Conservation (phyloP, 2,113 vertebrate genomes). For the Agelaius tricolor region DNA sequence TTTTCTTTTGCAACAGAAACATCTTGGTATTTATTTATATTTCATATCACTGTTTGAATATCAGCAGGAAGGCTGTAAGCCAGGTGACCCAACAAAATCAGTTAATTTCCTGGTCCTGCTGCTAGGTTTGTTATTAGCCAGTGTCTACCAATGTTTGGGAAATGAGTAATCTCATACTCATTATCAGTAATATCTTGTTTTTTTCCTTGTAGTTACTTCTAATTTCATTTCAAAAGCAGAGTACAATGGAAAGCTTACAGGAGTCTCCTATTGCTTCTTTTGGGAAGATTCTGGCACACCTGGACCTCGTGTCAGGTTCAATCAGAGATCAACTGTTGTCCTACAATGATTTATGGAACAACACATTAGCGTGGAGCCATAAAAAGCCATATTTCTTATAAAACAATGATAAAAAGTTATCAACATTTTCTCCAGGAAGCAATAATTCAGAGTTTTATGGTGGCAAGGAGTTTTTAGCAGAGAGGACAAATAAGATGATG, state of each 20-base stretch:
- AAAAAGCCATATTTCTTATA: neutral
- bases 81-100: neutral
- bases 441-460: neutral
- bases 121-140: neutral
- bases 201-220: neutral
- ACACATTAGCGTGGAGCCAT: neutral
- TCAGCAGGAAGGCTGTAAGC: neutral
- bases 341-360: neutral
- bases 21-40: neutral
- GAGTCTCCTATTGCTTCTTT: neutral
- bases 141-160: neutral
- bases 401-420: neutral
- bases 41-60: neutral
- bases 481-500: neutral
- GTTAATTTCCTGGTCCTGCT: neutral
- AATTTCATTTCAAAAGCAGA: neutral
- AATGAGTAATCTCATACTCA: neutral
- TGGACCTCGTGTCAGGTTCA: neutral
- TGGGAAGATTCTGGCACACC: neutral
- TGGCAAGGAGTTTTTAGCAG: neutral
- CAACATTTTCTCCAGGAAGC: neutral
- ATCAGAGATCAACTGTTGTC: neutral
- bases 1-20: neutral
- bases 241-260: neutral
- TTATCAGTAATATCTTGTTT: neutral